Evolutionary conservation across 92 coral and sea anemone species (phyloP).

Genomic region (Porites lobata): DNA sequence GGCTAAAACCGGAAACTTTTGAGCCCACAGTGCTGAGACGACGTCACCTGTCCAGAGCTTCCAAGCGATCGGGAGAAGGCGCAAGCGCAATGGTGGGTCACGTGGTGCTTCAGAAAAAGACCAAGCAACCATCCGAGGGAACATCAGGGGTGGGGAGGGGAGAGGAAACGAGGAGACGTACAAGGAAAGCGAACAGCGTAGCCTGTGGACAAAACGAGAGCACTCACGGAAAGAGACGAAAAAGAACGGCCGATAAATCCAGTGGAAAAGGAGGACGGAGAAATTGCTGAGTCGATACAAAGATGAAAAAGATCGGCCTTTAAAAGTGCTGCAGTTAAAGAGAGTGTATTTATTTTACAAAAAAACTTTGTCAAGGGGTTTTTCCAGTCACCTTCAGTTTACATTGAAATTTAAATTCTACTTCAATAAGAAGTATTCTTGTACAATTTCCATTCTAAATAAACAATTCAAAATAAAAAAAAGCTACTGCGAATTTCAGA

Average conservation of each 20-base stretch:
- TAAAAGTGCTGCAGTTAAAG: background rate
- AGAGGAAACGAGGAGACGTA: constrained; percentile 50
- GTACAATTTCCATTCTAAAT: constrained; percentile 8
- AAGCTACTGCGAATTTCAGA: background rate
- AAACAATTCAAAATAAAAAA: constrained; percentile 9
- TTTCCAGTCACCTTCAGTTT: background rate
- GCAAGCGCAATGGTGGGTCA: constrained; percentile 18
- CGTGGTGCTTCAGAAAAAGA: constrained; percentile 31
- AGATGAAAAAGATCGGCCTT: background rate
- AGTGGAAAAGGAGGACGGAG: constrained; percentile 70
- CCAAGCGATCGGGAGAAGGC: constrained; percentile 65
- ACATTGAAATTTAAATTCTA: background rate
- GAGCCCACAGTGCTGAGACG: constrained; percentile 42
- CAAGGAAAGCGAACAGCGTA: constrained; percentile 57
- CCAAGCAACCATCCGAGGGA: constrained; percentile 41
- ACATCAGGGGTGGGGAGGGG: constrained; percentile 35
- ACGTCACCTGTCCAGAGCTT: constrained; percentile 78
- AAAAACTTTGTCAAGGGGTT: too few relatives aligned
- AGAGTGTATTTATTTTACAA: too few relatives aligned
- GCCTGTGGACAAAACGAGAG: constrained; percentile 45
- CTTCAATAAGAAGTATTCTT: background rate
- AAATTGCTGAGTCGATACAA: constrained; percentile 29
- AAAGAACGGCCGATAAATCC: constrained; percentile 43
- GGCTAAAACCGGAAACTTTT: constrained; percentile 14
- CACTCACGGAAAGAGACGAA: constrained; percentile 57